Percentiles rank a stretch among this genome's conserved stretches.
phyloP scores from a whole-genome alignment of 2,888 invertebrate species.

The Amblyjoppa proteus region DNA sequence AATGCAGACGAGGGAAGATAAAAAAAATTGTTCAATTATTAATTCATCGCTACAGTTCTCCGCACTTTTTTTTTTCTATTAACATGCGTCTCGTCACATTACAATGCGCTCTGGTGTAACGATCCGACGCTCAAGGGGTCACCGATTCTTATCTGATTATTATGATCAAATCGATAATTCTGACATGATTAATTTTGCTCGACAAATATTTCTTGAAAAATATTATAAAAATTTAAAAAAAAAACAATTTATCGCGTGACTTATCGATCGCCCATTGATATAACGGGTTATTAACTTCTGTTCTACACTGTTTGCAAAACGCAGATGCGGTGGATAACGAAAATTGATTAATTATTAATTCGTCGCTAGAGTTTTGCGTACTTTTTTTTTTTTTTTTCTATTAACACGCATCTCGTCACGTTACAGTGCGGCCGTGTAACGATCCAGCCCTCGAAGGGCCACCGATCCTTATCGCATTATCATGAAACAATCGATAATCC shows the following conservation, averaged over 20 bases:
- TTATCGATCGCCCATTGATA: not conserved
- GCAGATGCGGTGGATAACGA: not conserved
- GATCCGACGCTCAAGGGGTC: not conserved
- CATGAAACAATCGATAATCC: not conserved
- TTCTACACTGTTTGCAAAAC: not conserved
- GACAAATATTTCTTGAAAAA: not conserved
- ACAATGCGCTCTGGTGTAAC: not conserved
- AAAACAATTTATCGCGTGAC: not conserved
- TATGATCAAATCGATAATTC: constrained; percentile 8
- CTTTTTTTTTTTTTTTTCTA: constrained; percentile 21
- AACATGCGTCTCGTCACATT: not conserved
- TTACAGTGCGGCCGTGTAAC: not conserved
- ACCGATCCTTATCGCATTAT: not conserved
- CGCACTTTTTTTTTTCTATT: not conserved
- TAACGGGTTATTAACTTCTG: constrained; percentile 8
- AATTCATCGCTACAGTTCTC: constrained; percentile 6
- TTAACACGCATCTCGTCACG: not conserved
- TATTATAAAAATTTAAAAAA: too few species aligned
- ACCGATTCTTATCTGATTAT: not conserved
- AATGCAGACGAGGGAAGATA: not conserved
- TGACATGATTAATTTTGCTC: not conserved
- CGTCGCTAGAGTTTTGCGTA: not conserved
- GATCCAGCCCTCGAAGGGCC: not conserved
- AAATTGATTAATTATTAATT: not conserved
- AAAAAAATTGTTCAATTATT: not conserved